A percentile compares a stretch with the other conserved stretches of the same genome.
Evolutionary conservation across 2,113 vertebrate species (phyloP).

Genomic region (Gasterosteus nipponicus): DNA sequence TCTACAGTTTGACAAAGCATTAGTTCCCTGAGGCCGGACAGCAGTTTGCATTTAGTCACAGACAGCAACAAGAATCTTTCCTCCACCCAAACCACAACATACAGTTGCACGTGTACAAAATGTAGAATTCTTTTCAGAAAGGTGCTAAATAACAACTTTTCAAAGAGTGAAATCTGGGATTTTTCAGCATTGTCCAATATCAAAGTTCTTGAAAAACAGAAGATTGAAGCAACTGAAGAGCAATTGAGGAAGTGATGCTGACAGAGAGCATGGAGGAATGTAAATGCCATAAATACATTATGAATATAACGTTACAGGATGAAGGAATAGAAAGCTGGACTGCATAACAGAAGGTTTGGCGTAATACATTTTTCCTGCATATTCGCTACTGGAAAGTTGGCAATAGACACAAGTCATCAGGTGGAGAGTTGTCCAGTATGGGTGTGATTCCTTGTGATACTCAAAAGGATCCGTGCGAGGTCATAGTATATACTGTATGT

Average conservation of each 20-base stretch:
- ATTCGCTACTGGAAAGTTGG: neutral
- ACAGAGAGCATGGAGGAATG: neutral
- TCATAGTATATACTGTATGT: neutral
- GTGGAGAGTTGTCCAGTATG: neutral
- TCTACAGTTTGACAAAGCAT: slow-evolving; percentile 57
- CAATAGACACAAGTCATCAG: neutral
- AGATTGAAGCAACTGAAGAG: neutral
- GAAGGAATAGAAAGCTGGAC: neutral
- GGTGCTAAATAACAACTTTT: neutral
- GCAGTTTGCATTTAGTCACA: neutral
- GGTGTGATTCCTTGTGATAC: neutral
- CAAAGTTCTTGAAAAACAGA: neutral
- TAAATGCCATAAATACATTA: neutral
- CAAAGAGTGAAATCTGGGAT: neutral
- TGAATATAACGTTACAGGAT: neutral
- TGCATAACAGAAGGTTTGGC: neutral
- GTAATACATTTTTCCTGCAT: neutral
- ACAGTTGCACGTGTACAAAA: neutral
- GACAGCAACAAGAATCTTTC: neutral
- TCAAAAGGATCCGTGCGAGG: neutral
- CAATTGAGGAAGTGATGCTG: neutral
- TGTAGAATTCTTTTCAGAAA: neutral
- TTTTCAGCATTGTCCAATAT: neutral
- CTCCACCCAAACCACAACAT: neutral
- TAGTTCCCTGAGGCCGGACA: slow-evolving; percentile 70